Evolutionary conservation across 2,113 vertebrate genomes (phyloP).

Genomic region (Balaeniceps rex): DNA sequence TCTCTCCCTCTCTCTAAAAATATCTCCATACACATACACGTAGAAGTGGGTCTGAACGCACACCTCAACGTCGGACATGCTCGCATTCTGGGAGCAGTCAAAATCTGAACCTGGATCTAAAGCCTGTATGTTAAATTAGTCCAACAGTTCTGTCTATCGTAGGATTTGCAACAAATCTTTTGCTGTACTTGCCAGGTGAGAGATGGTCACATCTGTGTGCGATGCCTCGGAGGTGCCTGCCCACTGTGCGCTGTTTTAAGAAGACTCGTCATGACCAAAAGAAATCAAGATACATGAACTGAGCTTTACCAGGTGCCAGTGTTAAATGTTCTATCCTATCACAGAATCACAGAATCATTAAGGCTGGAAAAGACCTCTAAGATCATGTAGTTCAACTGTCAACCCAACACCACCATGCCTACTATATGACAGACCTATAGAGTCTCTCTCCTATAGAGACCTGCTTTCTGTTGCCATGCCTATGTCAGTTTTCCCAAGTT

Average conservation of each 20-base stretch:
- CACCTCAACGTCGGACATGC: background rate
- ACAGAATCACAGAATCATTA: no score
- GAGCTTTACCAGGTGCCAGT: background rate
- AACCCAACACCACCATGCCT: no score
- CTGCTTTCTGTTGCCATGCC: background rate
- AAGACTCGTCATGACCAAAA: background rate
- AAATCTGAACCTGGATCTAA: background rate
- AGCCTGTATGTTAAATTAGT: background rate
- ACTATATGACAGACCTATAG: no score
- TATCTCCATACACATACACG: no score
- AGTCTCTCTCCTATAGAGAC: no score
- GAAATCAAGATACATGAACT: background rate
- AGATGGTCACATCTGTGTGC: no score
- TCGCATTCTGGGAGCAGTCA: background rate
- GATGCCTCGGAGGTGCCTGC: background rate
- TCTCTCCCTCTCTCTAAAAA: background rate
- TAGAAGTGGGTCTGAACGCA: background rate
- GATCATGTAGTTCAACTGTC: no score
- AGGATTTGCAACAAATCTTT: background rate
- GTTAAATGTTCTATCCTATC: rapidly evolving
- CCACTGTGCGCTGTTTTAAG: no score
- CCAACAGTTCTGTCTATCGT: background rate
- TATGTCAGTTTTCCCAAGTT: background rate
- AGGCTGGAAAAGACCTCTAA: no score
- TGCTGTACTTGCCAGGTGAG: background rate